Conservation (phyloP, 2,113 vertebrate species). For the Sus scrofa region DNA sequence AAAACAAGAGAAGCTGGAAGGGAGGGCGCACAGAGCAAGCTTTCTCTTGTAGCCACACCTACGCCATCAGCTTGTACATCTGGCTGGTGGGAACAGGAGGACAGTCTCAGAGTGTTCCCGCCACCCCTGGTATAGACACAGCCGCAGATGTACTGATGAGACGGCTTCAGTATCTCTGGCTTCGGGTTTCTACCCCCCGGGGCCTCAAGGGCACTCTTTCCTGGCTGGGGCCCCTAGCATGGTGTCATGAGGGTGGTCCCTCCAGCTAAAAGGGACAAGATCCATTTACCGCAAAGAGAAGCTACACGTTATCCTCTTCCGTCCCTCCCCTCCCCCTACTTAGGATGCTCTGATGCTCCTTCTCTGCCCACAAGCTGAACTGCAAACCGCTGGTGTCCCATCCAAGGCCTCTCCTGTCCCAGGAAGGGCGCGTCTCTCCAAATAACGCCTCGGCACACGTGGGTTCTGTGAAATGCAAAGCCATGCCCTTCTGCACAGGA, state of each 20-base stretch:
- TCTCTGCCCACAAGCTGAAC: neutral
- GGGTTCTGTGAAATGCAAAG: neutral
- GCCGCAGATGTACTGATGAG: too few species aligned
- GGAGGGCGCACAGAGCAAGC: neutral
- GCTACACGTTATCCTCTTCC: too few species aligned
- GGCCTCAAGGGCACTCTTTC: too few species aligned
- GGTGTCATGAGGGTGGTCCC: neutral
- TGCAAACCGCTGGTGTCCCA: too few species aligned
- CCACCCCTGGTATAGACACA: fast-evolving
- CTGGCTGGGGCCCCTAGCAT: fast-evolving
- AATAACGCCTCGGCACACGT: neutral
- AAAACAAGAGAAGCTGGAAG: neutral
- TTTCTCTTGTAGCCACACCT: neutral
- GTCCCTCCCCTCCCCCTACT: too few species aligned
- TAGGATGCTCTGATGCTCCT: neutral
- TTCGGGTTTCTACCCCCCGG: neutral
- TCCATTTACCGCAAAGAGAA: too few species aligned
- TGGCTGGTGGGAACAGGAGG: neutral
- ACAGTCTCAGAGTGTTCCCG: neutral
- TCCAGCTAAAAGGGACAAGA: too few species aligned
- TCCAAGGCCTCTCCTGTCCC: too few species aligned
- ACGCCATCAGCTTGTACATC: neutral
- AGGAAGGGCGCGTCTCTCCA: neutral
- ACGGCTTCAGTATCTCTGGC: neutral
- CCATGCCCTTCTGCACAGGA: neutral